phyloP scores from a whole-genome alignment of 2,888 invertebrate genomes.

The Pachycephus smyrnensis region DNA sequence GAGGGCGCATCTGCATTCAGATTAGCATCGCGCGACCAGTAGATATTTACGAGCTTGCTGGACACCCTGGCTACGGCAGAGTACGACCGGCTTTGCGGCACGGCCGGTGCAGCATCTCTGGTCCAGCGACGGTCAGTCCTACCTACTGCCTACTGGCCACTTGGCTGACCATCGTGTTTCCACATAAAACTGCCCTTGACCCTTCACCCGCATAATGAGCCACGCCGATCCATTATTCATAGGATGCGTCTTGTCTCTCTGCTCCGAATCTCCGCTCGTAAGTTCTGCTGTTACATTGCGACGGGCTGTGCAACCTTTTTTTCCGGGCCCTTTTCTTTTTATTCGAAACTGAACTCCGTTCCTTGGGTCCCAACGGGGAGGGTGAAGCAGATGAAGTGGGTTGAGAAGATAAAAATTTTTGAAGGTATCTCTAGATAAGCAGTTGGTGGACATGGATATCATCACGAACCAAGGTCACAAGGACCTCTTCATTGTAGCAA shows the following conservation, averaged over 20 bases:
- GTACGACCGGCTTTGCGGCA: slow-evolving; percentile 29
- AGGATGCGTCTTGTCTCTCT: slow-evolving; percentile 54
- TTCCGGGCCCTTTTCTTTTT: neutral
- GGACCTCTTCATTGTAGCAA: neutral
- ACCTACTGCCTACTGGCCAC: slow-evolving; percentile 31
- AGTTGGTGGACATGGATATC: neutral
- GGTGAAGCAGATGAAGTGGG: neutral
- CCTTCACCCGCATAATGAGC: slow-evolving; percentile 60
- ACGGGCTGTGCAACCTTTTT: neutral
- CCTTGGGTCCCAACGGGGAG: neutral
- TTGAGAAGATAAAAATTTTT: neutral
- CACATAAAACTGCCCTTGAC: slow-evolving; percentile 59
- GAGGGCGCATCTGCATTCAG: slow-evolving; percentile 58
- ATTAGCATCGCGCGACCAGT: slow-evolving; percentile 54
- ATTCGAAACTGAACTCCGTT: neutral
- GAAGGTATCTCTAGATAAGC: neutral
- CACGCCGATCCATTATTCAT: slow-evolving; percentile 59
- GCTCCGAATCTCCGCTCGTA: slow-evolving; percentile 54
- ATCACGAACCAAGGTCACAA: neutral
- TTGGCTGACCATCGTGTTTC: slow-evolving; percentile 41
- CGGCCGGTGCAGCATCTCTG: slow-evolving; percentile 17
- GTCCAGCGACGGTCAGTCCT: slow-evolving; percentile 20
- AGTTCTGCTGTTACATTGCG: slow-evolving; percentile 49
- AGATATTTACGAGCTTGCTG: slow-evolving; percentile 52
- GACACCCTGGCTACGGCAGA: slow-evolving; percentile 36